Base-by-base conservation (phyloP, 23 tunicate species). In the Halocynthia aurantium region DNA sequence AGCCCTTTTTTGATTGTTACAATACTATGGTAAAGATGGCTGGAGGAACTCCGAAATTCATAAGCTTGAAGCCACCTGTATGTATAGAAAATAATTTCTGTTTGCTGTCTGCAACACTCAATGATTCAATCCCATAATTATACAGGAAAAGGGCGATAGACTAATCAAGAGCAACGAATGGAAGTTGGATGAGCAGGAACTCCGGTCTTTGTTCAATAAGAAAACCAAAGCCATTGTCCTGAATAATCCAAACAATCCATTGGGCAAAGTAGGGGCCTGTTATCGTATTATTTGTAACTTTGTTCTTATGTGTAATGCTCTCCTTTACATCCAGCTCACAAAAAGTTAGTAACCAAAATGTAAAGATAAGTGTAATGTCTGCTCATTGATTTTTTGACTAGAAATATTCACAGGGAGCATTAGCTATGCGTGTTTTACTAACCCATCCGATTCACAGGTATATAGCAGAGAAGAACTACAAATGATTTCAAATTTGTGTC, bases 1-100 rank as follows among this genome's bases (percentile, higher is more conserved):
- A 96, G 71, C 99, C 99, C 8, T 96, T 85, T 60, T 96, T 87
- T 69, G 99, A 96, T 75, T 96, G 99, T 75, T 96, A 96, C 73
- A 62, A 86, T 55, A 96, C 99, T 62, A 96, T 96, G 99, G 91
- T 89, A 44, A 75, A 75, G 52, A 72, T 80, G 18, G 93, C 97
- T 22, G 99, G 99, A 49, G 99, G 99, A 52, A 69, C 50, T 12
- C 84, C 90, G 7, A 85, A 73, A 65, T 96, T 83, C 74, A 84
- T 90, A 62, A 85, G 96, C 11, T 57, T 96, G 31, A 67, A 80
- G 17, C 93, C 44, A 31, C 44, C 83, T 12, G 85, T 71, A 80
- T 67, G 69, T 18, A 18, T 44, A 62, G 72, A 76, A 17, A 2
- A 65, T 17, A 75, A 8, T 53, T 13, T 57, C 57, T 11, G 64